Percentiles rank a stretch among this genome's conserved stretches.
phyloP scores from a whole-genome alignment of 1,140 invertebrate species.

The Drosophila oshimai region DNA sequence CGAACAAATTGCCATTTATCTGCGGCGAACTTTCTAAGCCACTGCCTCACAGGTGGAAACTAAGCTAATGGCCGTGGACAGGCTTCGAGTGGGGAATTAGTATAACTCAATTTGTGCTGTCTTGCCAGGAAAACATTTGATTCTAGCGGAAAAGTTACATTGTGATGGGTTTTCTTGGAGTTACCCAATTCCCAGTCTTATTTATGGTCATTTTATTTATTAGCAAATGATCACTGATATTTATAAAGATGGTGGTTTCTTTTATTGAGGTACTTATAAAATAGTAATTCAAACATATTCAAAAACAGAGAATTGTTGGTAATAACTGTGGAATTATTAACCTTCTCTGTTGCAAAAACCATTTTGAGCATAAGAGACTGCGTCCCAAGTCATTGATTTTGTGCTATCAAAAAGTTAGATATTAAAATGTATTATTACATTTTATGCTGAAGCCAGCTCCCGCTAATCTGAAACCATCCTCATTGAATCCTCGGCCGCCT shows the following conservation, averaged over 20 bases:
- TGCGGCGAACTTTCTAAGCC: conserved; percentile 9
- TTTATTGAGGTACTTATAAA: no score
- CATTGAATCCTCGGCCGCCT: not conserved
- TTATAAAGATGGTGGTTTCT: not conserved
- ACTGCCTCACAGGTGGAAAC: conserved; percentile 29
- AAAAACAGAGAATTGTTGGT: no score
- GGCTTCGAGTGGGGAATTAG: conserved; percentile 20
- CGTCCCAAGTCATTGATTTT: conserved; percentile 3
- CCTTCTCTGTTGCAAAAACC: no score
- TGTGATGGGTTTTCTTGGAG: not conserved
- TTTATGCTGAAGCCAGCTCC: not conserved
- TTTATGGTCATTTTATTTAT: no score
- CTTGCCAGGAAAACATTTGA: not conserved
- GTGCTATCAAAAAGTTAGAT: not conserved
- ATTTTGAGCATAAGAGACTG: no score
- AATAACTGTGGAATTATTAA: no score
- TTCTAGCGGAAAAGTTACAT: not conserved
- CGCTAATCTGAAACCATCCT: conserved; percentile 2
- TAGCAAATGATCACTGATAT: no score
- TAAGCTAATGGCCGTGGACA: conserved; percentile 7
- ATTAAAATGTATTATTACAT: not conserved
- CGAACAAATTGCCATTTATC: conserved; percentile 55
- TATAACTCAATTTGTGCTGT: conserved; percentile 17
- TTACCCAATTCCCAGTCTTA: no score
- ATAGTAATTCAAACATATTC: no score